Percentiles rank a stretch among this genome's conserved stretches.
Evolutionary conservation across 2,113 vertebrate species (phyloP).

Genomic region (Austrofundulus limnaeus): DNA sequence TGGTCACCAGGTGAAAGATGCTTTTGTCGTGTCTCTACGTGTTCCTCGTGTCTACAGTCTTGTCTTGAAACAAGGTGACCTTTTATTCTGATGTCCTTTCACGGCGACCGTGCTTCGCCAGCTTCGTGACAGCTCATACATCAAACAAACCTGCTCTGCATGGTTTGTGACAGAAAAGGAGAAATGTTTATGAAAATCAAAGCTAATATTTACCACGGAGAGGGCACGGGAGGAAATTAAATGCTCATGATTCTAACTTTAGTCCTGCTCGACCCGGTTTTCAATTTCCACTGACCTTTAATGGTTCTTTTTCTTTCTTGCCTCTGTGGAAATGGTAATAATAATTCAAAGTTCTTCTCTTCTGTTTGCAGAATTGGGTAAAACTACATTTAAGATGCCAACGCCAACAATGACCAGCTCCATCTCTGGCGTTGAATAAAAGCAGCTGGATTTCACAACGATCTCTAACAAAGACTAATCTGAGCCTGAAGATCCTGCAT

Average conservation of each 20-base stretch:
- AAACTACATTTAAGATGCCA: slow-evolving; percentile 18
- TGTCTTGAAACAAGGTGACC: too few species aligned
- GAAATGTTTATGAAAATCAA: not conserved
- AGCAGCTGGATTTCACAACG: slow-evolving; percentile 9
- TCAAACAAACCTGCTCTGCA: not conserved
- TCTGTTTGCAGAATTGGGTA: slow-evolving; percentile 22
- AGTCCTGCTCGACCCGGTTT: slow-evolving; percentile 46
- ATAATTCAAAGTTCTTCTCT: slow-evolving; percentile 42
- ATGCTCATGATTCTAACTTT: slow-evolving; percentile 24
- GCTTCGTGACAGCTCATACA: not conserved
- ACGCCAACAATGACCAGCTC: slow-evolving; percentile 12
- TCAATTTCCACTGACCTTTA: slow-evolving; percentile 45
- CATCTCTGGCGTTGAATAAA: slow-evolving; percentile 24
- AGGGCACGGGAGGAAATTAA: too few species aligned
- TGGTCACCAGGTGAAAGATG: not conserved
- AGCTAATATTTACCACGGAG: too few species aligned
- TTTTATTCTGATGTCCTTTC: not conserved
- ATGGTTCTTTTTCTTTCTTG: not conserved
- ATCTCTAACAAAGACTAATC: slow-evolving; percentile 18
- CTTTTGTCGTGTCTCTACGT: too few species aligned
- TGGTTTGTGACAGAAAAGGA: not conserved
- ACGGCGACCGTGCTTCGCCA: not conserved
- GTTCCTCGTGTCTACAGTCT: too few species aligned
- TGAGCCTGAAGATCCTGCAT: slow-evolving; percentile 4
- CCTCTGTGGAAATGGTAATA: slow-evolving; percentile 18